Conservation (phyloP, 2,888 invertebrate species). For the Reticulitermes lucifugus region DNA sequence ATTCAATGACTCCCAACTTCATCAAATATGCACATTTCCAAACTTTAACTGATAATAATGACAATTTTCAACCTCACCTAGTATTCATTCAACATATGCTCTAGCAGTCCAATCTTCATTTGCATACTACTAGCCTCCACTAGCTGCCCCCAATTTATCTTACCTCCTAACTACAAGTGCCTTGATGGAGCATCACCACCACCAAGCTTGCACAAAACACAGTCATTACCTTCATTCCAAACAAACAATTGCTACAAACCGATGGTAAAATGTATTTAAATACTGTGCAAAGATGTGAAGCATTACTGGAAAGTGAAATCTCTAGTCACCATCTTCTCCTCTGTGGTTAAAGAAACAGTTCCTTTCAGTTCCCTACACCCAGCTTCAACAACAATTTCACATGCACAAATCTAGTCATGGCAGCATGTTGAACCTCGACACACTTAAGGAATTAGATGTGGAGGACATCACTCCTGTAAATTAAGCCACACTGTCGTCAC, state of each 20-base stretch:
- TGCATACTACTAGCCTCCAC: conserved; percentile 17
- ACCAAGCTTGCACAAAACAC: conserved; percentile 33
- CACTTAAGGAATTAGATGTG: background rate
- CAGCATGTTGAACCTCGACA: background rate
- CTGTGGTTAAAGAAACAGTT: conserved; percentile 28
- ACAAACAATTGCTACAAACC: conserved; percentile 27
- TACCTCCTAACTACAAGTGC: conserved; percentile 26
- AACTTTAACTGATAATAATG: conserved; percentile 28
- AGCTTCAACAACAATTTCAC: background rate
- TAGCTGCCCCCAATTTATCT: background rate
- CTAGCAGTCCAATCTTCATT: conserved; percentile 22
- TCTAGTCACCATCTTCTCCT: background rate
- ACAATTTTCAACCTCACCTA: conserved; percentile 27
- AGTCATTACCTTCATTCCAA: conserved; percentile 28
- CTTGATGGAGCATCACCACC: conserved; percentile 31
- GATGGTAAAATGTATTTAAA: conserved; percentile 42
- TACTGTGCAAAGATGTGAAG: conserved; percentile 49
- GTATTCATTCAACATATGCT: conserved; percentile 1
- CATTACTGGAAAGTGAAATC: conserved; percentile 45
- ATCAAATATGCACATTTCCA: conserved; percentile 16
- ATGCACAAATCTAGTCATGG: conserved; percentile 3
- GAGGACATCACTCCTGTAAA: background rate
- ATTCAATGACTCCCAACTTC: conserved; percentile 12
- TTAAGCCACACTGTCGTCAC: background rate
- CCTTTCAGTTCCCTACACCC: conserved; percentile 11